A percentile compares a stretch with the other conserved stretches of the same genome.
Conservation (phyloP, 2,888 invertebrate species). For the Deroplatys truncata region DNA sequence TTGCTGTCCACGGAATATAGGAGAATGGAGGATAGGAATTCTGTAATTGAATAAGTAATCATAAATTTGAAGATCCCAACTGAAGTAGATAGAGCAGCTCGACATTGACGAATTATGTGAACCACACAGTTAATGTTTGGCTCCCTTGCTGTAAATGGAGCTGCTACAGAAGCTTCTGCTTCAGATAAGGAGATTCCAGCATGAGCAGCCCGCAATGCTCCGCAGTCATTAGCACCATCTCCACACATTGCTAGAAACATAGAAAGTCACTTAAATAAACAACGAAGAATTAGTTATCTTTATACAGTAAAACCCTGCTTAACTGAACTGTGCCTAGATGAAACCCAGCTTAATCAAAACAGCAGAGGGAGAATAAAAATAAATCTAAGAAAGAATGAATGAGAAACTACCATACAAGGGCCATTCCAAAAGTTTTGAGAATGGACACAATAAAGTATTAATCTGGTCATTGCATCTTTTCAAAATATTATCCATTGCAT, state of each 20-base stretch:
- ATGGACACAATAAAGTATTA: too few relatives aligned
- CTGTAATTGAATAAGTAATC: slow-evolving; percentile 56
- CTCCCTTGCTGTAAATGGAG: slow-evolving; percentile 51
- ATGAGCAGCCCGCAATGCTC: slow-evolving; percentile 50
- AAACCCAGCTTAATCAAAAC: too few relatives aligned
- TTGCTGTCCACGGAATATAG: slow-evolving; percentile 60
- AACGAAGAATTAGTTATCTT: not conserved
- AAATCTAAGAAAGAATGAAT: too few relatives aligned
- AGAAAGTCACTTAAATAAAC: not conserved
- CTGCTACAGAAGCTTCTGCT: slow-evolving; percentile 51
- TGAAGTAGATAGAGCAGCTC: slow-evolving; percentile 55
- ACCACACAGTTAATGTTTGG: slow-evolving; percentile 50
- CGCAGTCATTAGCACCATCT: slow-evolving; percentile 65
- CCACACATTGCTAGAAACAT: slow-evolving; percentile 55
- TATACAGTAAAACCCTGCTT: too few relatives aligned
- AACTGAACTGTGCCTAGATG: too few relatives aligned
- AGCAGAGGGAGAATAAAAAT: too few relatives aligned
- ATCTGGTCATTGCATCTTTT: too few relatives aligned
- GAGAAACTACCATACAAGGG: too few relatives aligned
- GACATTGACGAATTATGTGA: slow-evolving; percentile 45
- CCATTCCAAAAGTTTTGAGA: too few relatives aligned
- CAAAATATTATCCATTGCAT: too few relatives aligned
- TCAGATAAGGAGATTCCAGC: slow-evolving; percentile 49
- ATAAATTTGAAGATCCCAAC: slow-evolving; percentile 63
- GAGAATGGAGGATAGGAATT: slow-evolving; percentile 52